Conservation (phyloP, 1,140 invertebrate genomes). For the Idris sp. region DNA sequence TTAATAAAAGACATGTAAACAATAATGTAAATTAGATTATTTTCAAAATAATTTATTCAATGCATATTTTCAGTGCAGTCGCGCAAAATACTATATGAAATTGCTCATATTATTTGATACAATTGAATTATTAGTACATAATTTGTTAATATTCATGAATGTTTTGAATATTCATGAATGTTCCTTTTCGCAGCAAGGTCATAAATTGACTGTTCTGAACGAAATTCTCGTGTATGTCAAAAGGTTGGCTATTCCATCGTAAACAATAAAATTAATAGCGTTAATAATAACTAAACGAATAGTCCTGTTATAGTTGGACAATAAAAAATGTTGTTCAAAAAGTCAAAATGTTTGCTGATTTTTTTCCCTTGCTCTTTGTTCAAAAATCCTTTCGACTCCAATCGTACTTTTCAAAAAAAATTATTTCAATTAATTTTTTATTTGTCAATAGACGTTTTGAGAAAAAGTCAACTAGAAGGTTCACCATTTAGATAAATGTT, state of each 20-base stretch:
- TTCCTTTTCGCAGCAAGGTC: constrained; percentile 5
- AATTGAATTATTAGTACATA: constrained; percentile 17
- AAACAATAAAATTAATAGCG: constrained; percentile 4
- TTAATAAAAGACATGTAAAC: too few relatives aligned
- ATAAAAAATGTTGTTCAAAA: neutral
- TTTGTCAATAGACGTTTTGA: too few relatives aligned
- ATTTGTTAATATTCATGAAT: constrained; percentile 22
- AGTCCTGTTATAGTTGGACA: neutral
- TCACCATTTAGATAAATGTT: too few relatives aligned
- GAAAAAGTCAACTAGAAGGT: too few relatives aligned
- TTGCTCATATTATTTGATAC: constrained; percentile 13
- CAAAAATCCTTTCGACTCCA: too few relatives aligned
- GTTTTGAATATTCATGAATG: constrained; percentile 16
- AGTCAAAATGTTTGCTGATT: neutral
- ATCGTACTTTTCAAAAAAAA: too few relatives aligned
- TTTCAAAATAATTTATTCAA: too few relatives aligned
- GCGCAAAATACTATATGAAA: constrained; percentile 1
- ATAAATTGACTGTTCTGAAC: constrained; percentile 10
- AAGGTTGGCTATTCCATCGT: neutral
- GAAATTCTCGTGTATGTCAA: constrained; percentile 9
- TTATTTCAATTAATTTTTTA: too few relatives aligned
- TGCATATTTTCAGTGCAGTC: constrained; percentile 6
- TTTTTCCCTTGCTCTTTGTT: too few relatives aligned
- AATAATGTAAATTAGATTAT: too few relatives aligned
- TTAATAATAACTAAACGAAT: constrained; percentile 1